Evolutionary conservation across 2,797 vertebrate species (phyloP).

Genomic region (Hippoglossus hippoglossus): DNA sequence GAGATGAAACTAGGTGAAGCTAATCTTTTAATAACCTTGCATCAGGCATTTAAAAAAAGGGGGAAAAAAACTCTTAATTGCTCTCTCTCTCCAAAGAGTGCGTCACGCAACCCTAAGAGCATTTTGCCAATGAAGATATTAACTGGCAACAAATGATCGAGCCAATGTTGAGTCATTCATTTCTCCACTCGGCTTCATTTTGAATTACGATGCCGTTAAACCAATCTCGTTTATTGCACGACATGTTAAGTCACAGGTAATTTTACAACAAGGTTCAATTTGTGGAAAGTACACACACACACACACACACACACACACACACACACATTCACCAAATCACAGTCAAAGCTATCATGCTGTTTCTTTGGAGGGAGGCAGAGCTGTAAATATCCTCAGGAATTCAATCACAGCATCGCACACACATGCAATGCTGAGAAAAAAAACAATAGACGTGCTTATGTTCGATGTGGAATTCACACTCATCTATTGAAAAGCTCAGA

Average conservation of each 20-base stretch:
- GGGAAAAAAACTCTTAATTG: constrained; percentile 39
- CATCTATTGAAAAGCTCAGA: constrained; percentile 40
- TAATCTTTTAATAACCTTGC: constrained; percentile 86
- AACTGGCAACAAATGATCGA: constrained; percentile 51
- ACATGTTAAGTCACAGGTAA: constrained; percentile 53
- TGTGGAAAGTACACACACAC: constrained; percentile 27
- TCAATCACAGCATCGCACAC: constrained; percentile 28
- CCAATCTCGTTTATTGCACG: constrained; percentile 52
- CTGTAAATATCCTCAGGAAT: constrained; percentile 34
- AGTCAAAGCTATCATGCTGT: constrained; percentile 12
- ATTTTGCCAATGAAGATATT: constrained; percentile 52
- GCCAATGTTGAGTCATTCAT: constrained; percentile 43
- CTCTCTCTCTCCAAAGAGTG: constrained; percentile 46
- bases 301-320: constrained; percentile 6
- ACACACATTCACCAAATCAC: constrained; percentile 11
- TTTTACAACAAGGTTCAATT: constrained; percentile 46
- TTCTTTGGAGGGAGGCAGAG: constrained; percentile 18
- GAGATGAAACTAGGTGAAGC: constrained; percentile 78
- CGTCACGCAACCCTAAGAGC: constrained; percentile 57
- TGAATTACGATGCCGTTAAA: constrained; percentile 32
- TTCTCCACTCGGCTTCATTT: constrained; percentile 34
- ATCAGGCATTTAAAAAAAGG: constrained; percentile 61
- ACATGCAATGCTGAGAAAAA: constrained; percentile 3
- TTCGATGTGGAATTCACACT: constrained; percentile 66
- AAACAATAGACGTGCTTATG: constrained; percentile 33